Percentiles rank a stretch among this genome's conserved stretches.
phyloP scores from a whole-genome alignment of 1,140 invertebrate genomes.

The Drosophila athabasca region DNA sequence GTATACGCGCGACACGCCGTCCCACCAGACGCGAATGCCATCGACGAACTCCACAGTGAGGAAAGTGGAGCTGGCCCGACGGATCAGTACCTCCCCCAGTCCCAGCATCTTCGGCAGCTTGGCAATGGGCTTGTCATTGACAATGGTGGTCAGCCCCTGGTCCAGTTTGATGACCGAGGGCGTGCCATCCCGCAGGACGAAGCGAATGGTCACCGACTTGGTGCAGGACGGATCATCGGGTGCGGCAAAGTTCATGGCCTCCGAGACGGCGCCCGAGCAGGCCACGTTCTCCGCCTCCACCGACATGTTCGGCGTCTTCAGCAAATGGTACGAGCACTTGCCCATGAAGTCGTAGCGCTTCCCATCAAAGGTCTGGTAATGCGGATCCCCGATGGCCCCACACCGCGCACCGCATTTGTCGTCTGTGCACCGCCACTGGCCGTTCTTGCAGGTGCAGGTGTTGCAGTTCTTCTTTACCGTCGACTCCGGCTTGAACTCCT shows the following conservation, averaged over 20 bases:
- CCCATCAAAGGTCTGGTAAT: constrained; percentile 95
- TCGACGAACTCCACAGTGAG: constrained; percentile 89
- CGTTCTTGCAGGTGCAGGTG: constrained; percentile 85
- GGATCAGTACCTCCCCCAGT: constrained; percentile 86
- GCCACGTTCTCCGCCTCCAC: constrained; percentile 93
- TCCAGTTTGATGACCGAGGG: constrained; percentile 87
- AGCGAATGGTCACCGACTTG: constrained; percentile 89
- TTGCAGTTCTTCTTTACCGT: constrained; percentile 92
- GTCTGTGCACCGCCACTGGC: constrained; percentile 92
- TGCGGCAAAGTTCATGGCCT: constrained; percentile 87
- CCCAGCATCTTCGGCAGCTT: constrained; percentile 87
- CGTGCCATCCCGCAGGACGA: constrained; percentile 83
- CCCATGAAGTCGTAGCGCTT: constrained; percentile 94
- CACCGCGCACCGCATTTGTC: constrained; percentile 90
- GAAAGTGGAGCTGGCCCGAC: constrained; percentile 90
- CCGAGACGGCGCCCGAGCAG: constrained; percentile 90
- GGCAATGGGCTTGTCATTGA: constrained; percentile 89
- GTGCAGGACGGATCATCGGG: constrained; percentile 90
- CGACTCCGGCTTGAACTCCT: constrained; percentile 89
- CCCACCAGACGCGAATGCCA: constrained; percentile 92
- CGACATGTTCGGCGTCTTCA: constrained; percentile 88
- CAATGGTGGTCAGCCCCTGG: constrained; percentile 87
- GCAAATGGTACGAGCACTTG: constrained; percentile 92
- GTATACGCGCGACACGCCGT: constrained; percentile 91
- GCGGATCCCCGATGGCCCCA: constrained; percentile 93